Conservation (phyloP, 2,797 vertebrate genomes). For the Chloroceryle inda region DNA sequence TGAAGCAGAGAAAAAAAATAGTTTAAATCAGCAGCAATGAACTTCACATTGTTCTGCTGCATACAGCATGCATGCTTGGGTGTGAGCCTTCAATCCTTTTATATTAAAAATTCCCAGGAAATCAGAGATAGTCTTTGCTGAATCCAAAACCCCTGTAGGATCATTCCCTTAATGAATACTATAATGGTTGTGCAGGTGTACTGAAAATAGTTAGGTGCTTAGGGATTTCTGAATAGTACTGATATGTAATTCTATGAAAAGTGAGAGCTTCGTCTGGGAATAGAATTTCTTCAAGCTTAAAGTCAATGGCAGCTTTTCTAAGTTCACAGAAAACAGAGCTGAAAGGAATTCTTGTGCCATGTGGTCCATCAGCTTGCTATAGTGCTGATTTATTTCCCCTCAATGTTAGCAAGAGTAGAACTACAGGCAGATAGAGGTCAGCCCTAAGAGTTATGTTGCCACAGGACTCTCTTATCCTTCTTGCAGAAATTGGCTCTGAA, state of each 20-base stretch:
- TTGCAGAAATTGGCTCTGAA: constrained; percentile 66
- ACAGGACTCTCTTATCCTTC: constrained; percentile 51
- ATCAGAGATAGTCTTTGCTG: background rate
- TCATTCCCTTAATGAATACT: background rate
- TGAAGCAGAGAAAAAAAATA: constrained; percentile 38
- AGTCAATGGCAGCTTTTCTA: constrained; percentile 39
- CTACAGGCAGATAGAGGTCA: constrained; percentile 59
- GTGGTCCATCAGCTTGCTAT: constrained; percentile 29
- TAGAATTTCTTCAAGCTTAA: background rate
- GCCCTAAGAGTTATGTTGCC: constrained; percentile 65
- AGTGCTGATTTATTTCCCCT: constrained; percentile 26
- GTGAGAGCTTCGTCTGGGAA: background rate
- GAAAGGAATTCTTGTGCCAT: background rate
- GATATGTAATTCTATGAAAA: constrained; percentile 22
- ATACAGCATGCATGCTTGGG: background rate
- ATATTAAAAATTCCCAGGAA: background rate
- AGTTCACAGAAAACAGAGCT: constrained; percentile 33
- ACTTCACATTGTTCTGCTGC: background rate
- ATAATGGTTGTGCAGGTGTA: background rate
- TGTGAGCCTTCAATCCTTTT: background rate
- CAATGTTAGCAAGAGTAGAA: background rate
- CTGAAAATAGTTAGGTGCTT: background rate
- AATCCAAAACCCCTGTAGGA: constrained; percentile 1
- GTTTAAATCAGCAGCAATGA: constrained; percentile 7
- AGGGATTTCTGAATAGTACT: background rate